A percentile compares a stretch with the other conserved stretches of the same genome.
phyloP scores from a whole-genome alignment of 2,113 vertebrate species.

The Campylomormyrus numenius region DNA sequence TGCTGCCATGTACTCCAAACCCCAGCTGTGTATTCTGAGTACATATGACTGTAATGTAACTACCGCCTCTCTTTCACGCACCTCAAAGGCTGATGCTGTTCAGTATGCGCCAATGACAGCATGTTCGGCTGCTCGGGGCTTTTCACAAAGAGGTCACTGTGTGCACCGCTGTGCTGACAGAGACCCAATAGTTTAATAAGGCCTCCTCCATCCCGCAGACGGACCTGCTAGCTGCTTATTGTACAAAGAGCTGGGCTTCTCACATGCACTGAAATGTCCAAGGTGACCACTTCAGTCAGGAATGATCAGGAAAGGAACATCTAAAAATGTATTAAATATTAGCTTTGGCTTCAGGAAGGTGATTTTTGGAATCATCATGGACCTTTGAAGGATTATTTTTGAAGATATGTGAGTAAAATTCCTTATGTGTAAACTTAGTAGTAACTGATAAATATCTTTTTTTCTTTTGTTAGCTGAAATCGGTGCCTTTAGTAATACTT shows the following conservation, averaged over 20 bases:
- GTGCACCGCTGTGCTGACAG: slow-evolving; percentile 41
- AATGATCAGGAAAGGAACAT: not conserved
- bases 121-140: slow-evolving; percentile 43
- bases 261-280: not conserved
- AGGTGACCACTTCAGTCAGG: not conserved
- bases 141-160: slow-evolving; percentile 59
- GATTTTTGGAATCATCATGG: not conserved
- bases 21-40: slow-evolving; percentile 38
- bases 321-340: not conserved
- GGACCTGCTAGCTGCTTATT: not conserved
- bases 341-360: not conserved
- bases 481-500: not conserved
- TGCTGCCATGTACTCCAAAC: slow-evolving; percentile 21
- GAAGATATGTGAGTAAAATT: not conserved
- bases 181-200: slow-evolving; percentile 32
- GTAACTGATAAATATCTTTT: not conserved
- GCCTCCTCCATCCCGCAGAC: slow-evolving; percentile 3
- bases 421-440: not conserved
- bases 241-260: not conserved
- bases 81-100: slow-evolving; percentile 21
- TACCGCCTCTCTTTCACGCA: slow-evolving; percentile 6
- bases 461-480: not conserved
- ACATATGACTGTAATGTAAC: slow-evolving; percentile 37
- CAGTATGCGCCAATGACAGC: slow-evolving; percentile 29
- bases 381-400: not conserved